Conservation (phyloP, 2,113 vertebrate species). For the Microcebus ravelobensis region DNA sequence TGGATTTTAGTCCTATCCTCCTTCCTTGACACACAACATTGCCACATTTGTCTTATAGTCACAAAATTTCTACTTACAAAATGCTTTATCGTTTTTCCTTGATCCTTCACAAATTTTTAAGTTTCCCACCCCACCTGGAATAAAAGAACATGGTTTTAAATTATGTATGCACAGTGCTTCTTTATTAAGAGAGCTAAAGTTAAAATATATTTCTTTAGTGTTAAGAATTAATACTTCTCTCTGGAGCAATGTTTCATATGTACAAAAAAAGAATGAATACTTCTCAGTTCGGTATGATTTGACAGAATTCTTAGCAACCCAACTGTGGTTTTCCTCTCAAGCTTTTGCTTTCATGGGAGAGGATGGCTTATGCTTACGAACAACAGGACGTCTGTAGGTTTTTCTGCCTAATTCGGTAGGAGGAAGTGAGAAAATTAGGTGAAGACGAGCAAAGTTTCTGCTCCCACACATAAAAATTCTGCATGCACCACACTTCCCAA, state of each 20-base stretch:
- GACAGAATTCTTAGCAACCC: not conserved
- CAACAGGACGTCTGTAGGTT: not conserved
- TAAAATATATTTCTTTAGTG: not conserved
- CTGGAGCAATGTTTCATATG: no score
- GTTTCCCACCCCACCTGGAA: not conserved
- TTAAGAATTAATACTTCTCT: not conserved
- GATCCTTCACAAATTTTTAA: not conserved
- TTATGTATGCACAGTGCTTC: not conserved
- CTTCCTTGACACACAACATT: not conserved
- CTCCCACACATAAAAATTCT: not conserved
- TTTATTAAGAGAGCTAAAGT: conserved; percentile 34
- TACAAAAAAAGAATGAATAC: not conserved
- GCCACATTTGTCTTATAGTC: not conserved
- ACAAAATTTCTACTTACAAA: conserved; percentile 22
- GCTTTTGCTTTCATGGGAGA: not conserved
- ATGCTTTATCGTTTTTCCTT: conserved; percentile 24
- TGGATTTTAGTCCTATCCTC: not conserved
- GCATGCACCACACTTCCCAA: not conserved
- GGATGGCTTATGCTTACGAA: not conserved
- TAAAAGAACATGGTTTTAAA: conserved; percentile 5
- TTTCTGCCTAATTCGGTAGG: not conserved
- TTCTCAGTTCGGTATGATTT: not conserved
- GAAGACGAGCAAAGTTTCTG: not conserved
- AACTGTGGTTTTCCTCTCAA: not conserved
- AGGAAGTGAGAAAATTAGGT: not conserved